phyloP scores from a whole-genome alignment of 2,113 vertebrate genomes.

The Sterna hirundo region DNA sequence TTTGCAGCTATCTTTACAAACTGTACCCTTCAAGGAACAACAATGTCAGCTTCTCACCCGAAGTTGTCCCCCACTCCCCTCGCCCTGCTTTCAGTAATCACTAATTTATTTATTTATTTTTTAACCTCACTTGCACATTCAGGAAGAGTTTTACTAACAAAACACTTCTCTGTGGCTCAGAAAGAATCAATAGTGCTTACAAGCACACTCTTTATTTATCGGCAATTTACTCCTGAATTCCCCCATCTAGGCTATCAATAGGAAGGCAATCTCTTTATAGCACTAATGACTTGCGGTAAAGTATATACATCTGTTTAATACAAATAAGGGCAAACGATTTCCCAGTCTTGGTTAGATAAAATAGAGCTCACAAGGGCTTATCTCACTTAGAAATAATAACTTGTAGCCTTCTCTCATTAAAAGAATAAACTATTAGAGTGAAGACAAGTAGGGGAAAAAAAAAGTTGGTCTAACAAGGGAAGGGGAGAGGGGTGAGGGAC shows the following conservation, averaged over 20 bases:
- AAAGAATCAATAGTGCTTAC: slow-evolving; percentile 58
- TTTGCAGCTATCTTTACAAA: background rate
- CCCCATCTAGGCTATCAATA: slow-evolving; percentile 33
- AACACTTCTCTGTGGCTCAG: slow-evolving; percentile 7
- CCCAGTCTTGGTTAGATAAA: slow-evolving; percentile 19
- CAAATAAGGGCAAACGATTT: slow-evolving; percentile 66
- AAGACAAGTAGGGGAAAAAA: background rate
- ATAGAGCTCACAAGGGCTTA: slow-evolving; percentile 23
- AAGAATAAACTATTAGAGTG: background rate
- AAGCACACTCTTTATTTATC: slow-evolving; percentile 61
- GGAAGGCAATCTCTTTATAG: slow-evolving; percentile 56
- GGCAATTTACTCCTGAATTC: slow-evolving; percentile 49
- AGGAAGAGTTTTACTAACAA: slow-evolving; percentile 50
- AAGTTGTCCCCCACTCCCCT: background rate
- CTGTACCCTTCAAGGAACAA: background rate
- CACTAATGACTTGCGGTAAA: slow-evolving; percentile 64
- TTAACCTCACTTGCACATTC: slow-evolving; percentile 19
- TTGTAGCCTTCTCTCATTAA: slow-evolving; percentile 29
- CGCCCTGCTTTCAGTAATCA: background rate
- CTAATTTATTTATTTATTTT: background rate
- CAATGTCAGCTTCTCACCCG: background rate
- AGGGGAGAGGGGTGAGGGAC: background rate
- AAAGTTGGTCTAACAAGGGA: background rate
- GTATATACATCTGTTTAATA: slow-evolving; percentile 59
- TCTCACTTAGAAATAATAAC: slow-evolving; percentile 31